A percentile compares a stretch with the other conserved stretches of the same genome.
phyloP scores from a whole-genome alignment of 2,797 vertebrate species.

The Alauda arvensis region DNA sequence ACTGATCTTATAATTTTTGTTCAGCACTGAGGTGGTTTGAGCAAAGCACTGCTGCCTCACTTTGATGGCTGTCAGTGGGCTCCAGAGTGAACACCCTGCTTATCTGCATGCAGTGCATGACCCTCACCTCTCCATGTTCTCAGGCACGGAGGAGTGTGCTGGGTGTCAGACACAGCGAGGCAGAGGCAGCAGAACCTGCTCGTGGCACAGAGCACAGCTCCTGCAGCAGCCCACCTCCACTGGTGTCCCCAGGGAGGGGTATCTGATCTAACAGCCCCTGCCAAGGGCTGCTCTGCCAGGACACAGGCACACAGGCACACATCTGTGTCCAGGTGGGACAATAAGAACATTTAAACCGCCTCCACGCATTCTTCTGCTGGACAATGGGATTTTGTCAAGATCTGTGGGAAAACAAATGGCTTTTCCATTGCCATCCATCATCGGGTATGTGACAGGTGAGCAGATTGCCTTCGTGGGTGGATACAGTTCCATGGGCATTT shows the following conservation, averaged over 20 bases:
- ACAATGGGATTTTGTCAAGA: neutral
- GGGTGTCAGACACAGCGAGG: neutral
- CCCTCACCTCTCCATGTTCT: neutral
- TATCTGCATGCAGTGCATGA: neutral
- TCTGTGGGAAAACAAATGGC: neutral
- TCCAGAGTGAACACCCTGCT: neutral
- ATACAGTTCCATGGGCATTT: constrained; percentile 2
- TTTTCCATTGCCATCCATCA: neutral
- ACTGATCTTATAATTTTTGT: neutral
- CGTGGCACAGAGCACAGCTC: neutral
- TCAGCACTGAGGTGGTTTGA: neutral
- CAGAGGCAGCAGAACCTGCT: neutral
- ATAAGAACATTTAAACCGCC: neutral
- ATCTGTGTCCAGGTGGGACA: neutral
- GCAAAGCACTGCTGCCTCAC: neutral
- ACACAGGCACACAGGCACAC: neutral
- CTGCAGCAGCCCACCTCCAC: neutral
- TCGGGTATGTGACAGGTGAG: neutral
- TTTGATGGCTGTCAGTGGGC: neutral
- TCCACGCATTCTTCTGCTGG: neutral
- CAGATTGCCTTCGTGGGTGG: neutral
- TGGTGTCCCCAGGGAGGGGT: neutral
- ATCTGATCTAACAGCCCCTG: neutral
- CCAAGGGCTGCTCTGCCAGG: neutral
- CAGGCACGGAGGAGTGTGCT: neutral